Evolutionary conservation across 2,888 invertebrate species (phyloP).

Genomic region (Deilephila elpenor): DNA sequence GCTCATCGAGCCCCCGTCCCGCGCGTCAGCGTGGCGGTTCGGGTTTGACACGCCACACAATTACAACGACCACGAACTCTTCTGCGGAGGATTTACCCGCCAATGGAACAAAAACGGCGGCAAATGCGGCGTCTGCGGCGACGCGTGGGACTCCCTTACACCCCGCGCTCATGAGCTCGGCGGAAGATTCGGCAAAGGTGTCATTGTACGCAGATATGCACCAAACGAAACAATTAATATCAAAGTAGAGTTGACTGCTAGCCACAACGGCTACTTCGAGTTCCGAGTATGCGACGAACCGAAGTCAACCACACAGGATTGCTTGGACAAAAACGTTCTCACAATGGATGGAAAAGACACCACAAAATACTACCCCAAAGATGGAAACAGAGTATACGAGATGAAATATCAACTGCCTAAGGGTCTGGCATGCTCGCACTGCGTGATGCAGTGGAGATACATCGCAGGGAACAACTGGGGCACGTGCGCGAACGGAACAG

Average conservation of each 20-base stretch:
- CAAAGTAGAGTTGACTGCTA: conserved; percentile 94
- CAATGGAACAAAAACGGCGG: conserved; percentile 93
- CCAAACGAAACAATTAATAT: conserved; percentile 88
- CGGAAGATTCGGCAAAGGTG: conserved; percentile 92
- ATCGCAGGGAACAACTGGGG: conserved; percentile 95
- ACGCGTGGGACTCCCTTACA: conserved; percentile 89
- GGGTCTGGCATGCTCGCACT: conserved; percentile 90
- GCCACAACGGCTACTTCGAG: conserved; percentile 94
- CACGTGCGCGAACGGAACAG: conserved; percentile 88
- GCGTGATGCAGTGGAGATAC: conserved; percentile 95
- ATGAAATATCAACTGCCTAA: conserved; percentile 87
- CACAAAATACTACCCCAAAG: conserved; percentile 89
- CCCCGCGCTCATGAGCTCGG: conserved; percentile 93
- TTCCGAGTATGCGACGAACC: conserved; percentile 92
- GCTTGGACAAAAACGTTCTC: conserved; percentile 90
- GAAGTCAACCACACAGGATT: conserved; percentile 88
- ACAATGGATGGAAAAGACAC: conserved; percentile 79
- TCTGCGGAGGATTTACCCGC: conserved; percentile 93
- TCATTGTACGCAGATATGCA: conserved; percentile 91
- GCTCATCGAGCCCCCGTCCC: conserved; percentile 93
- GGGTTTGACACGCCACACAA: conserved; percentile 95
- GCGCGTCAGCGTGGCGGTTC: conserved; percentile 95
- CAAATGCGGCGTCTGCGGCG: conserved; percentile 94
- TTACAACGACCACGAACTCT: conserved; percentile 95
- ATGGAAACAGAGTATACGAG: conserved; percentile 92